A percentile compares a stretch with the other conserved stretches of the same genome.
Evolutionary conservation across 2,113 vertebrate species (phyloP).

Genomic region (Takifugu flavidus): DNA sequence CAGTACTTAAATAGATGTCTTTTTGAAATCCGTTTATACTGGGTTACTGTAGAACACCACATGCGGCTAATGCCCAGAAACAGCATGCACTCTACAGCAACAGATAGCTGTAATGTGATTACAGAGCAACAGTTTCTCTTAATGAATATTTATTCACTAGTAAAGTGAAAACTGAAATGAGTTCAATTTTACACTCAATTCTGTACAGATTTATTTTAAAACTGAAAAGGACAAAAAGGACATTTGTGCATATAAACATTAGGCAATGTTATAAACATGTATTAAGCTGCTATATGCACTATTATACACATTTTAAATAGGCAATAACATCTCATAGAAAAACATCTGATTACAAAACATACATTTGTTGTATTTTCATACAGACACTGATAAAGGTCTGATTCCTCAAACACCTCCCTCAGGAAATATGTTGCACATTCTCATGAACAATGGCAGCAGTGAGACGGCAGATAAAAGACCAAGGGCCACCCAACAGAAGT

Average conservation of each 20-base stretch:
- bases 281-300: no score
- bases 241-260: no score
- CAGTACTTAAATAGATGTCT: neutral
- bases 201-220: no score
- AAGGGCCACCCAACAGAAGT: conserved; percentile 6
- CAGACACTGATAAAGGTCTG: neutral
- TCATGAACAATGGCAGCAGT: conserved; percentile 19
- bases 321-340: conserved; percentile 6
- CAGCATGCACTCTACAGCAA: no score
- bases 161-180: no score
- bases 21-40: no score
- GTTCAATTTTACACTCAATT: no score
- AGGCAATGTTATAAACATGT: no score
- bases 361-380: conserved; percentile 3
- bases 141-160: no score
- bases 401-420: neutral
- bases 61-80: neutral
- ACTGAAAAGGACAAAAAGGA: no score
- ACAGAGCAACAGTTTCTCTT: no score
- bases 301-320: conserved; percentile 23
- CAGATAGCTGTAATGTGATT: no score
- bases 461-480: conserved; percentile 15
- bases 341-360: neutral
- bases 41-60: neutral
- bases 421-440: conserved; percentile 17